Conservation (phyloP, 2,888 invertebrate genomes). For the Caenorhabditis doughertyi region DNA sequence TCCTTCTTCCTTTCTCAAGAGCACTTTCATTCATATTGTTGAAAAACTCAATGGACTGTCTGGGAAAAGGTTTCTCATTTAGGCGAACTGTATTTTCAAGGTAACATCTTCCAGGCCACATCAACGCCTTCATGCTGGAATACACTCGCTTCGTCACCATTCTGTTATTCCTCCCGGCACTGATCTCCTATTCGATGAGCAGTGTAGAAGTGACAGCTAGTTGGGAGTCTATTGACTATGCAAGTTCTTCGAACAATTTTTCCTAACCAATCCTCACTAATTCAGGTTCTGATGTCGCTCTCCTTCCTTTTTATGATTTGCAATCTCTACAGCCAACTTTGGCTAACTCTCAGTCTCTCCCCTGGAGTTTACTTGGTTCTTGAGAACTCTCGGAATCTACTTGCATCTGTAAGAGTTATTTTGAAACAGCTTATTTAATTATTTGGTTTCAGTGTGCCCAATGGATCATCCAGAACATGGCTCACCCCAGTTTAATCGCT, state of each 20-base stretch:
- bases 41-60: slow-evolving; percentile 51
- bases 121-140: slow-evolving; percentile 62
- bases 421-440: not conserved
- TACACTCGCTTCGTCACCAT: slow-evolving; percentile 61
- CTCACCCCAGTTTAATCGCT: slow-evolving; percentile 69
- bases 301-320: slow-evolving; percentile 79
- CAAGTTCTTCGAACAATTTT: slow-evolving; percentile 58
- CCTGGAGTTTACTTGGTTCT: slow-evolving; percentile 53
- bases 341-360: slow-evolving; percentile 68
- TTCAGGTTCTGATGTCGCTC: slow-evolving; percentile 77
- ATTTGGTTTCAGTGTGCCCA: slow-evolving; percentile 70
- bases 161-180: slow-evolving; percentile 73
- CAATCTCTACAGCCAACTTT: slow-evolving; percentile 79
- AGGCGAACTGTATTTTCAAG: slow-evolving; percentile 3
- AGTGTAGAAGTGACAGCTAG: slow-evolving; percentile 79
- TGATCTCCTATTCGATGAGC: slow-evolving; percentile 71
- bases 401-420: slow-evolving; percentile 60
- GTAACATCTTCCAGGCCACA: slow-evolving; percentile 54
- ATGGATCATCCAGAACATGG: slow-evolving; percentile 78
- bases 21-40: slow-evolving; percentile 70
- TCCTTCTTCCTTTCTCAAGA: slow-evolving; percentile 74
- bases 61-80: slow-evolving; percentile 29
- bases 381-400: slow-evolving; percentile 63
- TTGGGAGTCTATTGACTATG: slow-evolving; percentile 82
- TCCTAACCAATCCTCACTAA: not conserved